Percentiles rank a stretch among this genome's conserved stretches.
These are phyloP conservation scores for Lithophane semibrunnea DNA, from an alignment of 2,888 invertebrate genomes.

Conservation along the genomic window DNA sequence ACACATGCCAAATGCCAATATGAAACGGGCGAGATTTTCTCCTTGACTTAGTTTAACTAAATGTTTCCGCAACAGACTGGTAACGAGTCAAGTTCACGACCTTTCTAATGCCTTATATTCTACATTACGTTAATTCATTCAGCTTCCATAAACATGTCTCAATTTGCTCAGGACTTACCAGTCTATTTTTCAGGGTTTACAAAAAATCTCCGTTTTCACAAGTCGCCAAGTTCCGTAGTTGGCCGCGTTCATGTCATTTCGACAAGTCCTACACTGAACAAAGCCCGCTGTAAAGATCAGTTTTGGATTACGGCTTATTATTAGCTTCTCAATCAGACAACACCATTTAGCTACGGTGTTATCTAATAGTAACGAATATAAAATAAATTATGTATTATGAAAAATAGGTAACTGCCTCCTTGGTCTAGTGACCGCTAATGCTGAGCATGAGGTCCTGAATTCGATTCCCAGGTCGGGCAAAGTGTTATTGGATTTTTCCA, in stretches of 20 bases:
- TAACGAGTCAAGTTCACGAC: constrained; percentile 27
- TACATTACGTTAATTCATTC: neutral
- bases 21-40: constrained; percentile 14
- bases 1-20: neutral
- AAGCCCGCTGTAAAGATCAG: neutral
- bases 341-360: neutral
- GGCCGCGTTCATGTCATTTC: neutral
- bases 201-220: neutral
- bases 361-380: neutral
- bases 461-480: neutral
- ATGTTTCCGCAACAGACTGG: constrained; percentile 28
- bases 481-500: neutral
- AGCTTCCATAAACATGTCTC: neutral
- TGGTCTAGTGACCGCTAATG: neutral
- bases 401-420: neutral
- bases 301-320: neutral
- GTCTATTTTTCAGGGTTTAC: neutral
- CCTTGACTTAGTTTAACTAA: constrained; percentile 26
- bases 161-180: neutral
- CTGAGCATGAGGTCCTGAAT: neutral
- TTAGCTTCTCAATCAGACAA: neutral
- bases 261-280: neutral
- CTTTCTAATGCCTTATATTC: neutral
- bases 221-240: neutral
- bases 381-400: constrained; percentile 9